Evolutionary conservation across 2,113 vertebrate species (phyloP).

Genomic region (Neolamprologus kungweensis): DNA sequence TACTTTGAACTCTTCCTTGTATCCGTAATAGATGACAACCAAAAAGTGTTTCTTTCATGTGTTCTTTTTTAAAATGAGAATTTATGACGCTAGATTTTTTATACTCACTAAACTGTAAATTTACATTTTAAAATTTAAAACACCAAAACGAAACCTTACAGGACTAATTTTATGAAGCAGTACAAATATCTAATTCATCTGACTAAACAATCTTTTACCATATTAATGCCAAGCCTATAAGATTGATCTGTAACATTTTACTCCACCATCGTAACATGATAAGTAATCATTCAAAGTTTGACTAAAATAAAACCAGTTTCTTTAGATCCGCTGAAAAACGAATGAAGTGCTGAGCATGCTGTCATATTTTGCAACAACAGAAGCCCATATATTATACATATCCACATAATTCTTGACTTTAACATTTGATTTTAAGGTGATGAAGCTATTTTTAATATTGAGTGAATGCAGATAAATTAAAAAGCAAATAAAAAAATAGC

Average conservation of each 20-base stretch:
- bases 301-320: background rate
- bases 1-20: background rate
- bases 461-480: background rate
- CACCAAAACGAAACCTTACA: background rate
- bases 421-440: background rate
- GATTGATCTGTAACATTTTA: background rate
- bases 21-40: background rate
- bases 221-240: background rate
- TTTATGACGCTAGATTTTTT: background rate
- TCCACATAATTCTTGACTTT: background rate
- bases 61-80: background rate
- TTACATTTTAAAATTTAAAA: background rate
- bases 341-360: background rate
- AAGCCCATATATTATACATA: background rate
- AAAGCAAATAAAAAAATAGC: background rate
- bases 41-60: background rate
- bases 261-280: background rate
- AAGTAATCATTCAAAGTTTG: background rate
- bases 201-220: fast-evolving
- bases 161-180: background rate
- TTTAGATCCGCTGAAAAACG: fast-evolving
- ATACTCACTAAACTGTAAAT: background rate
- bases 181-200: background rate
- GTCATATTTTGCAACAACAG: background rate
- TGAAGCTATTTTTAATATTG: background rate